Conservation (phyloP, 2,888 invertebrate genomes). For the Eupelmus urozonus region DNA sequence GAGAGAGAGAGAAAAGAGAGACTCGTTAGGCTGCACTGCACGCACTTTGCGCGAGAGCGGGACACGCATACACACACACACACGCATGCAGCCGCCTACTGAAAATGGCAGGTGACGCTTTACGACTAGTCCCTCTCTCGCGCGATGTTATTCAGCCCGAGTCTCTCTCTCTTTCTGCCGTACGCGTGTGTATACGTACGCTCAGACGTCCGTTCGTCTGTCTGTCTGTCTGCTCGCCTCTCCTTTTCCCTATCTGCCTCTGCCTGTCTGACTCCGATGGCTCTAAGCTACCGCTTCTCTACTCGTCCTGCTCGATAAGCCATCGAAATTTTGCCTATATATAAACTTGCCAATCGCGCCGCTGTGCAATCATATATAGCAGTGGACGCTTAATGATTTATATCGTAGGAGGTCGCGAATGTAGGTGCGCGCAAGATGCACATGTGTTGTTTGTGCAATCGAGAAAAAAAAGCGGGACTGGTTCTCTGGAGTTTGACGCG, state of each 20-base stretch:
- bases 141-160: constrained; percentile 36
- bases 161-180: constrained; percentile 43
- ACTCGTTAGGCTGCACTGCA: constrained; percentile 49
- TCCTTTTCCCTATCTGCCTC: not conserved
- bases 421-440: too few relatives aligned
- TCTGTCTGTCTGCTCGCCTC: constrained; percentile 35
- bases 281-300: not conserved
- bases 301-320: not conserved
- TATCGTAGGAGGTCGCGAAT: too few relatives aligned
- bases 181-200: too few relatives aligned
- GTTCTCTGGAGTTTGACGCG: too few relatives aligned
- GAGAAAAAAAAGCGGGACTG: too few relatives aligned
- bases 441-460: too few relatives aligned
- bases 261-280: not conserved
- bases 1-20: constrained; percentile 31
- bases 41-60: constrained; percentile 25
- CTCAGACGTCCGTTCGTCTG: constrained; percentile 41
- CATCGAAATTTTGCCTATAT: constrained; percentile 19
- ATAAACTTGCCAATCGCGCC: not conserved
- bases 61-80: not conserved
- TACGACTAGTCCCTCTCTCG: constrained; percentile 29
- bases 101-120: constrained; percentile 54
- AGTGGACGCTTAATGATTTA: too few relatives aligned
- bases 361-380: too few relatives aligned
- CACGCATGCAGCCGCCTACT: constrained; percentile 19